Conservation (phyloP, 2,113 vertebrate genomes). For the Malurus melanocephalus region DNA sequence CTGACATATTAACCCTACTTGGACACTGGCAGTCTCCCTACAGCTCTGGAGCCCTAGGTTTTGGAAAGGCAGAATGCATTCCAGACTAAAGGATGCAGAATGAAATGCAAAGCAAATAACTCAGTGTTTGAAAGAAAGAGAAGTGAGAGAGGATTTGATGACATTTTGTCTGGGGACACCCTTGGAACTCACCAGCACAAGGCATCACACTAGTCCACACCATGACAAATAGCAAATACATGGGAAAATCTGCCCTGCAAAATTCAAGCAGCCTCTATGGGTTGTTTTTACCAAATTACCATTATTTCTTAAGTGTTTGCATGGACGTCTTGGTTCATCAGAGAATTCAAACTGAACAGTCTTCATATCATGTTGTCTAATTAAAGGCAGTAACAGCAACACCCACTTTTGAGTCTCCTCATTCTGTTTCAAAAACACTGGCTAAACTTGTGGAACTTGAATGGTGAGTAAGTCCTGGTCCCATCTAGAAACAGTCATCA, state of each 20-base stretch:
- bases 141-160: background rate
- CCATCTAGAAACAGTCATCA: background rate
- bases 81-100: background rate
- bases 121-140: background rate
- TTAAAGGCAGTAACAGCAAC: background rate
- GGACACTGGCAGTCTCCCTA: background rate
- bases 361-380: background rate
- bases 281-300: background rate
- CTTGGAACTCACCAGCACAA: background rate
- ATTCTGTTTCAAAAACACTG: background rate
- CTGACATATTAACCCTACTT: background rate
- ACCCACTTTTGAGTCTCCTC: background rate
- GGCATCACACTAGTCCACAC: background rate
- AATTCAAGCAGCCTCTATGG: background rate
- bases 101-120: background rate
- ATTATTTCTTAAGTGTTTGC: background rate
- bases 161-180: background rate
- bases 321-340: background rate
- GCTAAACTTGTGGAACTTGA: background rate
- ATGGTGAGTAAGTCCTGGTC: background rate
- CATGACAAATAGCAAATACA: background rate
- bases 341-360: background rate
- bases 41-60: background rate
- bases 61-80: background rate
- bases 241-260: background rate